Conservation (phyloP, 2,797 vertebrate genomes). For the Acanthornis magna region DNA sequence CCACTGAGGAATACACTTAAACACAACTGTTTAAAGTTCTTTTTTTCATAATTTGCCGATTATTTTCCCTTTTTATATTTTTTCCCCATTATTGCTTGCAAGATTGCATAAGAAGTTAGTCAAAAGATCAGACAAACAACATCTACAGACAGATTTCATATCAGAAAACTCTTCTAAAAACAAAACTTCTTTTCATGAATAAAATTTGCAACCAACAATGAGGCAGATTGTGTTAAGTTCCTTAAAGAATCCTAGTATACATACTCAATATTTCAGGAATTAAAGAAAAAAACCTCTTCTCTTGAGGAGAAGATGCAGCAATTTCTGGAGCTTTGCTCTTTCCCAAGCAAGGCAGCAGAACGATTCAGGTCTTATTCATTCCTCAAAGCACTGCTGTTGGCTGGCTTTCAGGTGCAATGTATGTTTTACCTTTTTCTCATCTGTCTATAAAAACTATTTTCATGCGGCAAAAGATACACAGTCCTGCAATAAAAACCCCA, state of each 20-base stretch:
- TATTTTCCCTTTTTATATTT: neutral
- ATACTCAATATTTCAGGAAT: neutral
- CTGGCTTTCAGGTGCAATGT: accelerated
- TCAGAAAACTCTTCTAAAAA: neutral
- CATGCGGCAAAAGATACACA: neutral
- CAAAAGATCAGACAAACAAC: neutral
- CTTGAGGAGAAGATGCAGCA: neutral
- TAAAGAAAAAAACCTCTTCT: neutral
- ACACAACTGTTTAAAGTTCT: neutral
- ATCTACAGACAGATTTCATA: neutral
- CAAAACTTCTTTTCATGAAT: neutral
- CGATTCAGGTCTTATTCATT: neutral
- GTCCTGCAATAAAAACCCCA: neutral
- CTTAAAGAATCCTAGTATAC: neutral
- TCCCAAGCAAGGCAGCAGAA: neutral
- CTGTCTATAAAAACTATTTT: neutral
- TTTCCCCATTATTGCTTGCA: neutral
- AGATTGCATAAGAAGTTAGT: neutral
- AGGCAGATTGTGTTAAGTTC: neutral
- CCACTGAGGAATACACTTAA: neutral
- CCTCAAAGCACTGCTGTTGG: neutral
- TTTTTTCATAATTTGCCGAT: neutral
- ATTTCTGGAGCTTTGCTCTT: neutral
- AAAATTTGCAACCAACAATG: neutral
- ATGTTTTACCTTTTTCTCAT: neutral